phyloP scores from a whole-genome alignment of 1,140 invertebrate genomes.

The Drosophila tropicalis region DNA sequence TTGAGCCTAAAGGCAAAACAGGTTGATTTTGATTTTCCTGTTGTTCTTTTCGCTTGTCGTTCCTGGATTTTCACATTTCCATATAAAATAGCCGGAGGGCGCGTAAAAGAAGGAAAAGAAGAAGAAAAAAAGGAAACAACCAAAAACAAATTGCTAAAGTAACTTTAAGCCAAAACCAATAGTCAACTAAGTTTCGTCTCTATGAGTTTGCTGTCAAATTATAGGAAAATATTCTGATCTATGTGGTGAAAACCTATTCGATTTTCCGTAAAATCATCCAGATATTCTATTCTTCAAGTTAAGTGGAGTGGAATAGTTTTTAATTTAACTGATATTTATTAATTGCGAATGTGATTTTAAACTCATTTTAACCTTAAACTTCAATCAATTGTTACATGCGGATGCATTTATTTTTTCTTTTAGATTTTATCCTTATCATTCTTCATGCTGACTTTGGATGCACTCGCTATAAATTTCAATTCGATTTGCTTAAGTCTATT shows the following conservation, averaged over 20 bases:
- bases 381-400: not conserved
- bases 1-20: conserved; percentile 8
- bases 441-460: not conserved
- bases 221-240: too few species aligned
- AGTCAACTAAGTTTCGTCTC: not conserved
- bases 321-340: too few species aligned
- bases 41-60: conserved; percentile 1
- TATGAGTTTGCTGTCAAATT: too few species aligned
- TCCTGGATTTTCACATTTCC: conserved; percentile 2
- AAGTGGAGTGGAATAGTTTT: too few species aligned
- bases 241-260: too few species aligned
- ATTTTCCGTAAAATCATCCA: too few species aligned
- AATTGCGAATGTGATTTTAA: too few species aligned
- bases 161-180: conserved; percentile 4
- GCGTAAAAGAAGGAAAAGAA: too few species aligned
- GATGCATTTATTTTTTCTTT: not conserved
- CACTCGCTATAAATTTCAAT: conserved; percentile 16
- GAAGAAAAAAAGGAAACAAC: not conserved
- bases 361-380: not conserved
- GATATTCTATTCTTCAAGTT: too few species aligned
- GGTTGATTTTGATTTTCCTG: conserved; percentile 8
- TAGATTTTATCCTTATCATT: not conserved
- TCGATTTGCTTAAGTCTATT: conserved; percentile 17
- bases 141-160: conserved; percentile 5
- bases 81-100: not conserved